phyloP scores from a whole-genome alignment of 2,888 invertebrate genomes.

The Melieria omissa region DNA sequence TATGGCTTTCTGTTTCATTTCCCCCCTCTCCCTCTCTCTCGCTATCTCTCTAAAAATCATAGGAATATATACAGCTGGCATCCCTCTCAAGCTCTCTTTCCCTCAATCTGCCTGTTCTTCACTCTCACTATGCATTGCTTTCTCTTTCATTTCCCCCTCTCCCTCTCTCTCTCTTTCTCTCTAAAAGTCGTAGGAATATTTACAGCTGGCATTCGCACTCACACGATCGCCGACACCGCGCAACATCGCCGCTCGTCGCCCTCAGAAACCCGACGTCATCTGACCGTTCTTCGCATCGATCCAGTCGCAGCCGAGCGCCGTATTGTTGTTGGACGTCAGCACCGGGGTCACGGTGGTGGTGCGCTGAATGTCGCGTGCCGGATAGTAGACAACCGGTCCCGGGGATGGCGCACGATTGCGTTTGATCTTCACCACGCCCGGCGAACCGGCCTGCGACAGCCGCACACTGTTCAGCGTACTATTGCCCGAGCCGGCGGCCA shows the following conservation, averaged over 20 bases:
- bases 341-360: conserved; percentile 55
- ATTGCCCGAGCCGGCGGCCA: conserved; percentile 52
- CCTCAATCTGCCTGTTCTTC: background rate
- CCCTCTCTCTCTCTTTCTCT: background rate
- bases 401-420: conserved; percentile 67
- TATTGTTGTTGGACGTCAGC: conserved; percentile 58
- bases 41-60: too few relatives aligned
- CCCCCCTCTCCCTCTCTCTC: background rate
- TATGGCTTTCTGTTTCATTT: background rate
- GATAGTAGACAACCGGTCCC: conserved; percentile 68
- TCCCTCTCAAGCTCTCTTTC: background rate
- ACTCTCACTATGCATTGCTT: background rate
- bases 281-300: conserved; percentile 62
- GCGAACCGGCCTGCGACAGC: conserved; percentile 55
- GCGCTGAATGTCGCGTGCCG: conserved; percentile 64
- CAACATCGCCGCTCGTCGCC: background rate
- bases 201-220: conserved; percentile 14
- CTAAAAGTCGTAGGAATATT: background rate
- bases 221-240: conserved; percentile 9
- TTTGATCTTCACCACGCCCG: conserved; percentile 61
- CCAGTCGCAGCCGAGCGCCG: conserved; percentile 63
- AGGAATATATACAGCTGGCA: conserved; percentile 13
- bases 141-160: background rate
- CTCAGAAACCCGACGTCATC: conserved; percentile 65
- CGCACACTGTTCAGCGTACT: conserved; percentile 61